These are phyloP conservation scores for Lagria hirta DNA, from an alignment of 2,888 invertebrate genomes.

Conservation along the genomic window DNA sequence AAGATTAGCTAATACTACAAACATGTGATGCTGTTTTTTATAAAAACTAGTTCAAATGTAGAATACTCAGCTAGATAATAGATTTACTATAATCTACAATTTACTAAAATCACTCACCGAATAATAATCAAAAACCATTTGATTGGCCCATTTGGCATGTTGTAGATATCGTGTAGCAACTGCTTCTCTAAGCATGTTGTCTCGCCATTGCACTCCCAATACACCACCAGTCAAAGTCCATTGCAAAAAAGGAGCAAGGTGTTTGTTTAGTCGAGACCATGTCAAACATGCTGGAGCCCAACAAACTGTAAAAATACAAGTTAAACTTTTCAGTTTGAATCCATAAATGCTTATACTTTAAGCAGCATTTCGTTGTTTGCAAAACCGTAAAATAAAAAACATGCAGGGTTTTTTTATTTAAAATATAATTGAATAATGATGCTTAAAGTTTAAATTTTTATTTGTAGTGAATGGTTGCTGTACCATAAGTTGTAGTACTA, in stretches of 20 bases:
- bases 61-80: neutral
- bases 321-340: constrained; percentile 17
- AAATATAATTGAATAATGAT: too few species aligned
- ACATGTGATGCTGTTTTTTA: too few species aligned
- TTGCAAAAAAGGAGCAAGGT: constrained; percentile 67
- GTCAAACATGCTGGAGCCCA: constrained; percentile 72
- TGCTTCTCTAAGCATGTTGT: constrained; percentile 62
- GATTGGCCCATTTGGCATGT: constrained; percentile 55
- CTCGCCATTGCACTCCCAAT: constrained; percentile 67
- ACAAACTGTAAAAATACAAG: constrained; percentile 58
- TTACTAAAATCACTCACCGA: constrained; percentile 57
- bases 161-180: constrained; percentile 65
- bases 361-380: neutral
- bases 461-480: too few species aligned
- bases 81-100: constrained; percentile 1
- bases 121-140: constrained; percentile 62
- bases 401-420: too few species aligned
- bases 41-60: neutral
- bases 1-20: too few species aligned
- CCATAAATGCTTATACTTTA: neutral
- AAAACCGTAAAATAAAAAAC: too few species aligned
- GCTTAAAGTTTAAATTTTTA: too few species aligned
- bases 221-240: constrained; percentile 61
- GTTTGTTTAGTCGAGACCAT: constrained; percentile 67
- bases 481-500: constrained; percentile 65